A percentile compares a stretch with the other conserved stretches of the same genome.
Conservation (phyloP, 2,113 vertebrate species). For the Procapra przewalskii region DNA sequence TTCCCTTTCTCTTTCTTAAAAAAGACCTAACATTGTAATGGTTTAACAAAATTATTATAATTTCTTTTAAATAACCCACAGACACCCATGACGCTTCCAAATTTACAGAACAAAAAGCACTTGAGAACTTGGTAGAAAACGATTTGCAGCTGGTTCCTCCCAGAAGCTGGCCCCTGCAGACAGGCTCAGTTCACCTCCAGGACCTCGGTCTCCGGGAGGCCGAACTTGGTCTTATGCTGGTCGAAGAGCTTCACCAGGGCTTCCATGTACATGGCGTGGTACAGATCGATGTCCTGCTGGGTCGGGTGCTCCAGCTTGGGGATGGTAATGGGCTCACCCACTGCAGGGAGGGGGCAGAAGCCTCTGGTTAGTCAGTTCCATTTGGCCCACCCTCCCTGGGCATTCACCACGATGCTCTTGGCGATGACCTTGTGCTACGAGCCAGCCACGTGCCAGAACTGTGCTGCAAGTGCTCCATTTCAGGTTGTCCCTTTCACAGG, state of each 20-base stretch:
- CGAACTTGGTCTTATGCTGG: constrained; percentile 91
- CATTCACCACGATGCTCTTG: rapidly evolving
- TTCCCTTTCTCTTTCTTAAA: constrained; percentile 59
- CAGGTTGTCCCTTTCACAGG: background rate
- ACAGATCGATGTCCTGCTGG: constrained; percentile 89
- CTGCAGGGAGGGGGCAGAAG: constrained; percentile 72
- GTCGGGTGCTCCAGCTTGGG: constrained; percentile 90
- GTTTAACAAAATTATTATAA: constrained; percentile 76
- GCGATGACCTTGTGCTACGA: background rate
- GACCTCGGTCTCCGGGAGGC: constrained; percentile 87
- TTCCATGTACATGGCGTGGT: constrained; percentile 91
- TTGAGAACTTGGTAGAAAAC: constrained; percentile 63
- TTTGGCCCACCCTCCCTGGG: background rate
- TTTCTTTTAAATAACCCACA: constrained; percentile 76
- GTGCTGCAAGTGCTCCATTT: background rate
- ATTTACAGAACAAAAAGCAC: constrained; percentile 73
- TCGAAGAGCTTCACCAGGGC: constrained; percentile 92
- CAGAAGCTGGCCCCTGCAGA: background rate
- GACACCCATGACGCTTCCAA: constrained; percentile 74
- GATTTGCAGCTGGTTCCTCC: constrained; percentile 38
- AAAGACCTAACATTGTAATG: constrained; percentile 75
- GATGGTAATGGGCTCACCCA: constrained; percentile 95
- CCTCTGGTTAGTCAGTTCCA: background rate
- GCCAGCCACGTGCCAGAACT: background rate
- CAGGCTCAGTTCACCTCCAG: constrained; percentile 89